Conservation (phyloP, 2,888 invertebrate species). For the Gymnosoma rotundatum region DNA sequence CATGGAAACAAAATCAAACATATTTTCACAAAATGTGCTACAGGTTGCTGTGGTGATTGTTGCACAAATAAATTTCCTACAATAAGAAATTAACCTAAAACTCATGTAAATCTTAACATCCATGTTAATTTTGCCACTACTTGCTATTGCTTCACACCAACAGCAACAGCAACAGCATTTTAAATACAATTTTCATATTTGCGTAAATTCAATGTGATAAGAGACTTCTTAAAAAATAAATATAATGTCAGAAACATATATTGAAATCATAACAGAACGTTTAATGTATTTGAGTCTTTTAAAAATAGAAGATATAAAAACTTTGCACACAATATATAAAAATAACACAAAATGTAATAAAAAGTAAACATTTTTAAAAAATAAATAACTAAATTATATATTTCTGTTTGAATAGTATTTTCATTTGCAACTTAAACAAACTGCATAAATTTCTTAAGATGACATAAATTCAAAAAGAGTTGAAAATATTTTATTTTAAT, state of each 20-base stretch:
- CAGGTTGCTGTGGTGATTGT: no score
- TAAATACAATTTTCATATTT: background rate
- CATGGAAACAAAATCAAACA: no score
- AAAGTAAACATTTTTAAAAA: slow-evolving; percentile 16
- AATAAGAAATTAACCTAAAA: no score
- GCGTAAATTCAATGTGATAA: background rate
- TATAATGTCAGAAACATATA: slow-evolving; percentile 10
- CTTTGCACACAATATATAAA: slow-evolving; percentile 2
- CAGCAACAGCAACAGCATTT: background rate
- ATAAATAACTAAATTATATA: slow-evolving; percentile 3
- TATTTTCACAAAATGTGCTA: no score
- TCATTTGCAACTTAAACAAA: slow-evolving; percentile 29
- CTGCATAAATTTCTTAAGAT: slow-evolving; percentile 36
- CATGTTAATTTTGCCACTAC: no score
- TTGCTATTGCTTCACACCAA: no score
- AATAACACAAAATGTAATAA: slow-evolving; percentile 24
- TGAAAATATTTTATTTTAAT: slow-evolving; percentile 2
- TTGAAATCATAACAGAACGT: background rate
- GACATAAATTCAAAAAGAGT: slow-evolving; percentile 23
- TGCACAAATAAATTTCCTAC: no score
- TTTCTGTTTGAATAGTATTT: slow-evolving; percentile 7
- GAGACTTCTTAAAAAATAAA: background rate
- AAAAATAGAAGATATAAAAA: background rate
- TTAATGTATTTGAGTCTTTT: background rate
- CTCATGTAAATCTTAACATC: no score